Evolutionary conservation across 2,113 vertebrate species (phyloP).

Genomic region (Cinclus mexicanus): DNA sequence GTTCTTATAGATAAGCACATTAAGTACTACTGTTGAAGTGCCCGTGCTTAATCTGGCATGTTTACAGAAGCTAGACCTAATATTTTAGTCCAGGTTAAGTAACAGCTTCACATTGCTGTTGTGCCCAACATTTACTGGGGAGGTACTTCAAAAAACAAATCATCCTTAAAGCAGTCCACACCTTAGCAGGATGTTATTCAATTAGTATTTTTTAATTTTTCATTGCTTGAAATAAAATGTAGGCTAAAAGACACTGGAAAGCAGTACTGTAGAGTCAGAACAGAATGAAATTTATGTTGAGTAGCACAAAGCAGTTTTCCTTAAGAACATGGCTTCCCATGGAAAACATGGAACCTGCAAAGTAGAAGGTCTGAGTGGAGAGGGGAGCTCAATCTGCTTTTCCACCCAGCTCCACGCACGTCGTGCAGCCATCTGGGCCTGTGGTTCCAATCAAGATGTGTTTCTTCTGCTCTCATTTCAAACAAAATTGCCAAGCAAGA

Average conservation of each 20-base stretch:
- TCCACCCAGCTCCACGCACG: background rate
- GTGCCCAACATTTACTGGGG: background rate
- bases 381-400: background rate
- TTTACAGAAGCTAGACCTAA: background rate
- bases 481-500: background rate
- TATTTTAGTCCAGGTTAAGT: background rate
- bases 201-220: background rate
- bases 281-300: background rate
- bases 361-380: background rate
- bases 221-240: background rate
- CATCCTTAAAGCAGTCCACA: background rate
- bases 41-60: background rate
- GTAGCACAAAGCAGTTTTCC: background rate
- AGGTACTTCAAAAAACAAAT: background rate
- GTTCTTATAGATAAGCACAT: conserved; percentile 15
- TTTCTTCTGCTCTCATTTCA: background rate
- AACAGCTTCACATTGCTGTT: background rate
- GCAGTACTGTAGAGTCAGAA: background rate
- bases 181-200: background rate
- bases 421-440: background rate
- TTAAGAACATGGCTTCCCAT: background rate
- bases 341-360: background rate
- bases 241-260: background rate
- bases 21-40: background rate
- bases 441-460: background rate